These are phyloP conservation scores for Himantopus leucocephalus DNA, from an alignment of 2,113 vertebrate genomes.

Conservation along the genomic window DNA sequence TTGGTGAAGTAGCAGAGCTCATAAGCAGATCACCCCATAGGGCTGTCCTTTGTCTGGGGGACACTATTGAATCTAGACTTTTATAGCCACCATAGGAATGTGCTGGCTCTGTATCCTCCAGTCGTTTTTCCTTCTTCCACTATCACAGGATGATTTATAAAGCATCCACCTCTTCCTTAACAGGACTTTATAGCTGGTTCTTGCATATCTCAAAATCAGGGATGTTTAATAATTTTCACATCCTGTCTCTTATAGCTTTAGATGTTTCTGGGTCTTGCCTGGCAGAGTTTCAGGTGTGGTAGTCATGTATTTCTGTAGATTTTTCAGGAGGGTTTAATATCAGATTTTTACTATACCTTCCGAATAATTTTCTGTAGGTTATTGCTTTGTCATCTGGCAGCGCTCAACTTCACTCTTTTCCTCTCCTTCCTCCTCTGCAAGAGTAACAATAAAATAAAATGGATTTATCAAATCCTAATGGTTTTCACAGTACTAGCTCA, in stretches of 20 bases:
- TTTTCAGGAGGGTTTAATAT: background rate
- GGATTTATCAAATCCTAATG: background rate
- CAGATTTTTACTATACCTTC: background rate
- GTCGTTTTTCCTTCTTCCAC: background rate
- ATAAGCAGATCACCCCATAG: background rate
- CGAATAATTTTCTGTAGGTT: background rate
- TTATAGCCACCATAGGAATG: background rate
- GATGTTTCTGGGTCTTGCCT: background rate
- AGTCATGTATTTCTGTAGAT: background rate
- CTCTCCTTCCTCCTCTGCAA: background rate
- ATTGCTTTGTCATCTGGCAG: background rate
- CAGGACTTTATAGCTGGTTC: background rate
- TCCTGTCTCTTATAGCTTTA: background rate
- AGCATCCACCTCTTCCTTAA: background rate
- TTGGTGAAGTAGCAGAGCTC: background rate
- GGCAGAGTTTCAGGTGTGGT: background rate
- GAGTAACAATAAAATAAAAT: background rate
- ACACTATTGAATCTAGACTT: background rate
- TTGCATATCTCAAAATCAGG: background rate
- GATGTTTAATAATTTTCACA: background rate
- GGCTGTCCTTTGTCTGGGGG: background rate
- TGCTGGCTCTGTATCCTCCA: background rate
- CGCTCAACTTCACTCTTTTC: background rate
- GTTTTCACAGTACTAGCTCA: background rate
- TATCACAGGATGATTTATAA: background rate